Base-by-base conservation (phyloP, 2,888 invertebrate genomes). In the Boloria selene region DNA sequence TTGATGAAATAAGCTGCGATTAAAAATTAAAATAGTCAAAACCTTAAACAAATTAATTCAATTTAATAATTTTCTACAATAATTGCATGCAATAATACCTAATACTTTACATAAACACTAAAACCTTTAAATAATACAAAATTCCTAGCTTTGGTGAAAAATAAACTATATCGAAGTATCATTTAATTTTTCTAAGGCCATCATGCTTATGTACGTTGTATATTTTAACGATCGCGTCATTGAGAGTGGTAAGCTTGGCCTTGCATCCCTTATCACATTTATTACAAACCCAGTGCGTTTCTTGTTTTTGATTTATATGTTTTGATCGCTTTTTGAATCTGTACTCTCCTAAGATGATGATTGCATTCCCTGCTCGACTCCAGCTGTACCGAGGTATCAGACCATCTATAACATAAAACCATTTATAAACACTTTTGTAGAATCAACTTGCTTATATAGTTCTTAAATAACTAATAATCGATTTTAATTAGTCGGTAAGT, bases 251-350 rank as follows among this genome's bases (percentile, higher is more conserved):
- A 7, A 91, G 73, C 69, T 86, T 87, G 0, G 92, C 92, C 67
- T 87, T 90, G 67, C 92, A 92, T 0, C 92, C 92, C 66, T 85
- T 90, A 63, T 90, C 88, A 31, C 84, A 84, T 69, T 90, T 87
- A 71, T 90, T 91, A 72, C 91, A 91, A 0, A 90, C 90, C 91
- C 91, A 91, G 61, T 90, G 91, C 0, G 78, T 84, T 69, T 91
- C 90, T 4, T 88, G 83, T 50, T 82, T 88, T 56, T 80, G 86
- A 65, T 91, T 91, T 7, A 80, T 73, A 59, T 87, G 83, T 60
- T 81, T 86, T 0, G 91, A 91, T 0, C 91, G 77, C 70, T 88
- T 91, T 71, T 91, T 91, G 74, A 91, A 91, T 58, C 91, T 80
- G 76, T 91, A 85, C 16, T 87, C 86, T 1, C 90, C 91, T 47